Percentiles rank a stretch among this genome's conserved stretches.
Evolutionary conservation across 2,797 vertebrate genomes (phyloP).

Genomic region (Acipenser oxyrinchus): DNA sequence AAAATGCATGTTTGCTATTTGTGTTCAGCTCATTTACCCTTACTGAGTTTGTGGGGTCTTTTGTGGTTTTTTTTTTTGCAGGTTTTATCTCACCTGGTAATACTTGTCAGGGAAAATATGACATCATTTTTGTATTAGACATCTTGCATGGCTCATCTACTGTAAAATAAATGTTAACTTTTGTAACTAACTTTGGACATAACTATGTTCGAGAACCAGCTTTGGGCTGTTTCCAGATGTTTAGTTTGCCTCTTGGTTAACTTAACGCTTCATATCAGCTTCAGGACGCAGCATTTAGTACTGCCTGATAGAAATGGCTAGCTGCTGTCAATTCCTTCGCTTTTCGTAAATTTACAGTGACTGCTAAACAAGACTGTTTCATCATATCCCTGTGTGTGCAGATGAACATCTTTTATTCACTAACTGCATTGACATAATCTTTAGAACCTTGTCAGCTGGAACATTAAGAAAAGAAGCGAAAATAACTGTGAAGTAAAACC

Average conservation of each 20-base stretch:
- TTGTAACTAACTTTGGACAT: neutral
- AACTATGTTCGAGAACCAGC: slow-evolving; percentile 3
- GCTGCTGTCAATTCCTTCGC: neutral
- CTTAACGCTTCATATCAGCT: neutral
- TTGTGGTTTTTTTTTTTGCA: too few species aligned
- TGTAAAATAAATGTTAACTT: neutral
- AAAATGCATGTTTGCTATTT: too few species aligned
- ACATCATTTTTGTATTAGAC: too few species aligned
- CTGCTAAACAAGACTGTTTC: slow-evolving; percentile 2
- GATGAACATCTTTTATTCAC: slow-evolving; percentile 23
- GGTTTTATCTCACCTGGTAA: too few species aligned
- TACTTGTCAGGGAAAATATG: too few species aligned
- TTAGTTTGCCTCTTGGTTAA: neutral
- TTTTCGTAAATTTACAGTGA: neutral
- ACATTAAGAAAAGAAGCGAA: too few species aligned
- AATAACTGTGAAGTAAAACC: too few species aligned
- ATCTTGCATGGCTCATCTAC: too few species aligned
- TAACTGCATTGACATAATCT: slow-evolving; percentile 34
- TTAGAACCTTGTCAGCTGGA: slow-evolving; percentile 10
- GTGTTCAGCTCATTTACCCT: too few species aligned
- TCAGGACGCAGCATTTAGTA: neutral
- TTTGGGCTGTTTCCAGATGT: slow-evolving; percentile 15
- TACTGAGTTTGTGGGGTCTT: too few species aligned
- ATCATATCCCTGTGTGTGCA: slow-evolving; percentile 15
- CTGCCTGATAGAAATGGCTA: neutral